Evolutionary conservation across 2,888 invertebrate species (phyloP), one percentile per base, ranked within the genome.

Genomic region (Polydrusus pterygomalis): DNA sequence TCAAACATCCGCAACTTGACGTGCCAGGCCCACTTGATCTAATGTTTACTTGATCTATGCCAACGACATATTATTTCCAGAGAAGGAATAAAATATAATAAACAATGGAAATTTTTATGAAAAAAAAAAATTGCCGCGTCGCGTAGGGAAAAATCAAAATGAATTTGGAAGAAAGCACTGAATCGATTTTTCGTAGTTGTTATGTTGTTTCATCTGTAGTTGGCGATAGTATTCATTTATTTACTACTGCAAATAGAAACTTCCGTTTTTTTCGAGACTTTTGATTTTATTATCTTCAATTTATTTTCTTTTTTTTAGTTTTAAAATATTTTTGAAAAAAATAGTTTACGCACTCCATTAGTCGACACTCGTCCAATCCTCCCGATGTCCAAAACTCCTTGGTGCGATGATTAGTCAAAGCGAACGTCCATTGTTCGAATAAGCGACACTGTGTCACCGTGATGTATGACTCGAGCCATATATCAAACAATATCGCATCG

Each of bases 401-500:
- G 81, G 82, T 79, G 80, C 82, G 85, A 83, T 84, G 85, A 86
- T 86, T 86, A 86, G 86, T 86, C 86, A 86, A 84, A 81, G 83
- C 80, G 80, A 84, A 84, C 83, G 84, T 85, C 83, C 83, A 81
- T 84, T 84, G 86, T 85, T 84, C 84, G 84, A 81, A 75, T 63
- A 71, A 81, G 82, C 81, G 75, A 82, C 83, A 81, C 74, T 67
- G 74, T 77, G 78, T 78, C 78, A 78, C 75, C 18, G 82, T 85
- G 86, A 86, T 86, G 85, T 86, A 86, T 86, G 86, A 84, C 82
- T 84, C 84, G 85, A 84, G 83, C 85, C 85, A 85, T 85, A 86
- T 85, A 85, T 86, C 86, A 85, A 85, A 84, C 83, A 83, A 82
- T 85, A 85, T 84, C 84, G 81, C 78, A 78, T 80, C 79, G 79